phyloP scores from a whole-genome alignment of 2,888 invertebrate genomes.

The Macropis europaea region DNA sequence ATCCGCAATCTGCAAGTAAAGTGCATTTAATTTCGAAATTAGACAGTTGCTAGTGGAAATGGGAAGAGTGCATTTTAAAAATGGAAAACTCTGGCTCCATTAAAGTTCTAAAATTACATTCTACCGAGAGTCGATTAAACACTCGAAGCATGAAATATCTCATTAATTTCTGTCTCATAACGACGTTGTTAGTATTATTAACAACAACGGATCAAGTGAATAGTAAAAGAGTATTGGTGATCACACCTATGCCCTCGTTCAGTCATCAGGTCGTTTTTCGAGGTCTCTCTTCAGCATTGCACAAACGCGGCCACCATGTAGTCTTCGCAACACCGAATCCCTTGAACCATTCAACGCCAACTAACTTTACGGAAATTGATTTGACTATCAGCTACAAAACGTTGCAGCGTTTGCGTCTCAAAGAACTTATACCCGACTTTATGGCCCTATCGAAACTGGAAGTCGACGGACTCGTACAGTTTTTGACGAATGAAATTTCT shows the following conservation, averaged over 20 bases:
- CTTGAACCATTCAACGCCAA: slow-evolving; percentile 11
- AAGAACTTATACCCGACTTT: background rate
- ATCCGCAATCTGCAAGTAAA: too few species aligned
- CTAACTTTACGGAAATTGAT: slow-evolving; percentile 46
- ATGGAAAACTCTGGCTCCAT: too few species aligned
- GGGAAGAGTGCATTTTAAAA: too few species aligned
- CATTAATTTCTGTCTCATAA: too few species aligned
- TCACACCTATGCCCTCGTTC: slow-evolving; percentile 78
- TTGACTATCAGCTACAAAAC: background rate
- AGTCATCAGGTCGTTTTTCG: slow-evolving; percentile 80
- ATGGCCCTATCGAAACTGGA: background rate
- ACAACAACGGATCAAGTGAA: background rate
- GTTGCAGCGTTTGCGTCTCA: too few species aligned
- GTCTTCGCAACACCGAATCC: slow-evolving; percentile 80
- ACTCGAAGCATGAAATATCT: too few species aligned
- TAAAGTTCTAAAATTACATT: too few species aligned
- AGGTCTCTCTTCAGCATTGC: slow-evolving; percentile 78
- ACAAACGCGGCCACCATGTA: slow-evolving; percentile 80
- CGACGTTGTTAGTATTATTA: background rate
- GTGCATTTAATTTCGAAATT: too few species aligned
- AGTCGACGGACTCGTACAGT: rapidly evolving
- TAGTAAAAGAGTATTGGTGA: slow-evolving; percentile 36
- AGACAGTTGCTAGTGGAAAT: too few species aligned
- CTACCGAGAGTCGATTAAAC: too few species aligned
- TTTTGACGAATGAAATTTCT: too few species aligned